Conservation (phyloP, 2,113 vertebrate species). For the Oplegnathus fasciatus region DNA sequence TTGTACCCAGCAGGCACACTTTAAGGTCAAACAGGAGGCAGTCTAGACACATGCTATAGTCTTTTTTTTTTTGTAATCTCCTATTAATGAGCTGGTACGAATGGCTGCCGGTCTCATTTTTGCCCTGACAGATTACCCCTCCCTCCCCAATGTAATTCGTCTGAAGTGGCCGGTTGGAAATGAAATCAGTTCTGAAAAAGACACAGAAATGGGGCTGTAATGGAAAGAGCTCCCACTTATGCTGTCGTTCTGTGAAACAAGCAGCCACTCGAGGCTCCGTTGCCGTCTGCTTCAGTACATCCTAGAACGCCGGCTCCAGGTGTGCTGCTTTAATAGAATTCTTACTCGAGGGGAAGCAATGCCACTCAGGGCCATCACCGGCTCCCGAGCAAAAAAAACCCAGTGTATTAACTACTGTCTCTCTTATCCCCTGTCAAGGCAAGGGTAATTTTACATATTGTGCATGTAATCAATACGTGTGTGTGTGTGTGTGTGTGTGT, state of each 20-base stretch:
- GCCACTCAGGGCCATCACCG: constrained; percentile 8
- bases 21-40: neutral
- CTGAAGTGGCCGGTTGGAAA: constrained; percentile 46
- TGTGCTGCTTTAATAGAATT: constrained; percentile 33
- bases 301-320: constrained; percentile 18
- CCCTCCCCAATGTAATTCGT: neutral
- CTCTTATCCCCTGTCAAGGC: neutral
- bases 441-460: neutral
- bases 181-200: constrained; percentile 37
- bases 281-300: constrained; percentile 6
- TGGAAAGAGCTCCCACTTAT: constrained; percentile 34
- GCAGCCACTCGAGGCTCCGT: constrained; percentile 12
- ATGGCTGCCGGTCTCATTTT: constrained; percentile 10
- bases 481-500: neutral
- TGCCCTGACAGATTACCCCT: neutral
- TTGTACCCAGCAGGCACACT: neutral
- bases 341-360: constrained; percentile 16
- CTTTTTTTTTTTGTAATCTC: neutral
- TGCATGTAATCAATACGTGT: neutral
- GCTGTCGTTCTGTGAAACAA: neutral
- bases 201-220: constrained; percentile 27
- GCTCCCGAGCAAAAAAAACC: constrained; percentile 1
- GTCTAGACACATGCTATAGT: neutral
- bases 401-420: constrained; percentile 5
- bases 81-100: neutral